Evolutionary conservation across 2,797 vertebrate genomes (phyloP).

Genomic region (Semotilus atromaculatus): DNA sequence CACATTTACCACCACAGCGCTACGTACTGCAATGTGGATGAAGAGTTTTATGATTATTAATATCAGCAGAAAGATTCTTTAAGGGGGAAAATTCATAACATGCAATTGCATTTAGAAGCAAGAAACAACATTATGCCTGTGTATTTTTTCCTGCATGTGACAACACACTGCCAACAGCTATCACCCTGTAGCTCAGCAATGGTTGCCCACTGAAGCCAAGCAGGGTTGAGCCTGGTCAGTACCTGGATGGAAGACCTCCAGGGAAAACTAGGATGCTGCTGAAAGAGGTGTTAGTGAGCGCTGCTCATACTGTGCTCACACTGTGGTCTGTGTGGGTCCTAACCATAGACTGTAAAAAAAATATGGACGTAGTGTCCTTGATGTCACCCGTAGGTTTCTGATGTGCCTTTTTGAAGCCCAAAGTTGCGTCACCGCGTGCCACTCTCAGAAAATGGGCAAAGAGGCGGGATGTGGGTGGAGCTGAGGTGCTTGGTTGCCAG

Average conservation of each 20-base stretch:
- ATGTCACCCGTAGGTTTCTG: neutral
- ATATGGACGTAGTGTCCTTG: neutral
- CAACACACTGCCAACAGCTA: neutral
- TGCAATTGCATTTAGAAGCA: conserved; percentile 8
- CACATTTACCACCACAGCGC: neutral
- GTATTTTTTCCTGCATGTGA: neutral
- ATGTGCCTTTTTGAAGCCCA: neutral
- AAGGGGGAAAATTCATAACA: conserved; percentile 1
- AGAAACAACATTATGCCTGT: conserved; percentile 10
- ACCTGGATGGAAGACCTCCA: neutral
- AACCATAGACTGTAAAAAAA: too few species aligned
- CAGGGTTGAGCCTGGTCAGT: neutral
- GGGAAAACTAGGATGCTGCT: neutral
- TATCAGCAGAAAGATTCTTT: conserved; percentile 7
- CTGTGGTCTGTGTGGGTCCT: neutral
- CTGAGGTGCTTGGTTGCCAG: too few species aligned
- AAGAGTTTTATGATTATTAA: neutral
- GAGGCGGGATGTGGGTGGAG: neutral
- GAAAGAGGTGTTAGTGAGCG: too few species aligned
- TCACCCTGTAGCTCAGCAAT: neutral
- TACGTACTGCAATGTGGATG: neutral
- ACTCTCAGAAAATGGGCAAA: neutral
- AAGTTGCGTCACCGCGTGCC: neutral
- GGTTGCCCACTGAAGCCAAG: too few species aligned
- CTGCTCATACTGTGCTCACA: too few species aligned